phyloP scores from a whole-genome alignment of 92 coral and sea anemone species.

The Parazoanthus darwini region DNA sequence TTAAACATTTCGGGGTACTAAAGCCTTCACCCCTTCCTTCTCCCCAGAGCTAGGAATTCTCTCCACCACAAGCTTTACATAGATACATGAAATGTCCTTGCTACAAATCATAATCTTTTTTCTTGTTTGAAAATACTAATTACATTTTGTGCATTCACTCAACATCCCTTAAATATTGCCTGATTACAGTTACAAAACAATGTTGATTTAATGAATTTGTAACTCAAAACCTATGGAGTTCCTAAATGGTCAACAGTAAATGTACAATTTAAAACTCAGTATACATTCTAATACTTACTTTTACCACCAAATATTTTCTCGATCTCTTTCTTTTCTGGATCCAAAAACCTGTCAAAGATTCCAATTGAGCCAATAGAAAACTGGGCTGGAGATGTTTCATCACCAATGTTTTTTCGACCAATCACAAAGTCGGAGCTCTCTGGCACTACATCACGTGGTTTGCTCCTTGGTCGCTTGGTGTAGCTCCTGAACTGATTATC shows the following conservation, averaged over 20 bases:
- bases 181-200: too few species aligned
- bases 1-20: not conserved
- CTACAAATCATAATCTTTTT: not conserved
- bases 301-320: constrained; percentile 91
- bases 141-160: too few species aligned
- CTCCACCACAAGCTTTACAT: not conserved
- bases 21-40: not conserved
- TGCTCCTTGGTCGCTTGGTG: constrained; percentile 92
- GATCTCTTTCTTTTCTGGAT: constrained; percentile 76
- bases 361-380: constrained; percentile 94
- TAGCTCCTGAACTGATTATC: constrained; percentile 95
- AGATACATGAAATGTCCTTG: not conserved
- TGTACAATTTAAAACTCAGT: too few species aligned
- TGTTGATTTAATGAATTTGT: too few species aligned
- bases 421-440: constrained; percentile 80
- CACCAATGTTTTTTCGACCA: constrained; percentile 86
- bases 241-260: too few species aligned
- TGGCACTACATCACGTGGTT: constrained; percentile 79
- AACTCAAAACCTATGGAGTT: not conserved
- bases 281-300: constrained; percentile 56
- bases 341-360: constrained; percentile 82
- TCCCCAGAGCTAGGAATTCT: not conserved
- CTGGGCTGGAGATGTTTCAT: constrained; percentile 78
- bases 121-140: too few species aligned
- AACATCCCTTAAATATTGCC: too few species aligned